Conservation (phyloP, 2,113 vertebrate species). For the Chaetodon auriga region DNA sequence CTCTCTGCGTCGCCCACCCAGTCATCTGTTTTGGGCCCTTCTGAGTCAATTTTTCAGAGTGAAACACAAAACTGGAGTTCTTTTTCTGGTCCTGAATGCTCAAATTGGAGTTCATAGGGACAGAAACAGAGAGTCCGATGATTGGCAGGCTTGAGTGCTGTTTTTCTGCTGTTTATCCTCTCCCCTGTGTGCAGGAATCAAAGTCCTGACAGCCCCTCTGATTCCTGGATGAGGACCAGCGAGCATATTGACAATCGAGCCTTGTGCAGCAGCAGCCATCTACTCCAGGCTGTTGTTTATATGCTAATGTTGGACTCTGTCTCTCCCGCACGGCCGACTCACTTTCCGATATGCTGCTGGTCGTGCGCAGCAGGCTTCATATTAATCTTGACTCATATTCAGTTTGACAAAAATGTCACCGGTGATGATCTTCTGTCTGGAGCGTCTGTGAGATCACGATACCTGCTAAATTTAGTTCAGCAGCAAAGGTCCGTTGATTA, state of each 20-base stretch:
- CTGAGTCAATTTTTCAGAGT: constrained; percentile 16
- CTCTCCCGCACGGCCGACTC: constrained; percentile 17
- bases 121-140: constrained; percentile 44
- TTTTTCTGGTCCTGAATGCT: constrained; percentile 29
- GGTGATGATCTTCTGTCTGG: constrained; percentile 29
- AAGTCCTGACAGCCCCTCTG: constrained; percentile 69
- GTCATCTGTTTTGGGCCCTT: not conserved
- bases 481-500: constrained; percentile 31
- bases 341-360: constrained; percentile 27
- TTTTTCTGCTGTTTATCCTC: constrained; percentile 74
- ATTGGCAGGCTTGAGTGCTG: constrained; percentile 60
- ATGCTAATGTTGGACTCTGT: constrained; percentile 69
- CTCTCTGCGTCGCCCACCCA: constrained; percentile 6
- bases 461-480: constrained; percentile 25
- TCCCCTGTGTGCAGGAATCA: constrained; percentile 66
- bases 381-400: constrained; percentile 27
- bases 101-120: constrained; percentile 40
- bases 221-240: constrained; percentile 76
- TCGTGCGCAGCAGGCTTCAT: constrained; percentile 8
- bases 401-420: constrained; percentile 42
- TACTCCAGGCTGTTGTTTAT: constrained; percentile 64
- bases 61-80: constrained; percentile 24
- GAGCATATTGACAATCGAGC: constrained; percentile 71
- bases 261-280: constrained; percentile 44
- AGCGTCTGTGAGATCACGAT: constrained; percentile 9